Base-by-base conservation (phyloP, 2,113 vertebrate genomes). In the Lepus europaeus region DNA sequence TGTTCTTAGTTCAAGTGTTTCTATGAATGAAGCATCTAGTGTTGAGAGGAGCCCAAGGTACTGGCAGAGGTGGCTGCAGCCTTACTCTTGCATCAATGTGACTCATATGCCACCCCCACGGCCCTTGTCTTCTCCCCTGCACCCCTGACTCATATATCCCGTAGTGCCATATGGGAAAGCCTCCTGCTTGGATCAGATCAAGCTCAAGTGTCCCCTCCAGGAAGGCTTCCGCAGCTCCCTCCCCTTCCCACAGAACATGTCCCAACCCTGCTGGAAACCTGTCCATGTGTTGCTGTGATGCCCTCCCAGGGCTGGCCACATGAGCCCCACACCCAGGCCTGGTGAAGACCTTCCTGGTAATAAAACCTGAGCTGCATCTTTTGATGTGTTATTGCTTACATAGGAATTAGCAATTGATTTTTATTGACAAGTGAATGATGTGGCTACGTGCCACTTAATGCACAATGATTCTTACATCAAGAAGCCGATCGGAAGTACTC, bases 51-150 rank as follows among this genome's bases (percentile, higher is more conserved):
- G 7, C 1, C 17, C 22, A 7, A 1, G 29, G 36, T n/a, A 14
- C n/a, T 31, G 64, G 36, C 31, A 45, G 29, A 72, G 84, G 19
- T 86, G 14, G 27, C 36, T 16, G 6, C 14, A 39, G 27, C 0
- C 0, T 66, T 33, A 33, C 31, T 23, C 27, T 14, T 31, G 2
- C 45, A 39, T 1, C 0, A 16, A 6, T 4, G 8, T 2, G 1
- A 29, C 51, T 66, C 29, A 6, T 8, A 31, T 7, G 9, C 4
- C n/a, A 5, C 8, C 12, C 45, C 11, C 9, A 31, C 11, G 45
- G 16, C 79, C 36, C 36, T 36, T 36, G 36, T 36, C 49, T 49
- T 45, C 27, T 29, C 31, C 33, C 45, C 11, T 6, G 0, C 2
- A 25, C 9, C 1, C 2, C 94, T 33, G 22, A 6, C 11, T 10